Evolutionary conservation across 2,113 vertebrate genomes (phyloP).

Genomic region (Todiramphus saurophagus): DNA sequence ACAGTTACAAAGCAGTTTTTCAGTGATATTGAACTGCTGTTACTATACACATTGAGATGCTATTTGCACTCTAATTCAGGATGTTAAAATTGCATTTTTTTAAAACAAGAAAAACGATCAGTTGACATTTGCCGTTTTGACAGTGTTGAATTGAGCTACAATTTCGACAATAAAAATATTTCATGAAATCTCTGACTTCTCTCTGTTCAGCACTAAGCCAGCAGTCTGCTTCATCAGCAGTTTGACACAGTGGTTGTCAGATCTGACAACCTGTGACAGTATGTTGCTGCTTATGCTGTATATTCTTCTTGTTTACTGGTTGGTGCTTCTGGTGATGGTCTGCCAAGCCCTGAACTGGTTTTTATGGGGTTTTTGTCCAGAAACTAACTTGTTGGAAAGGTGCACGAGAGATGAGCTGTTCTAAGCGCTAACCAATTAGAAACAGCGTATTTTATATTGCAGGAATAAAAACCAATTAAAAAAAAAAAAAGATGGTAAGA

Average conservation of each 20-base stretch:
- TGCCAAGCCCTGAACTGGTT: background rate
- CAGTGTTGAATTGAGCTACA: background rate
- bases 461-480: background rate
- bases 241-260: background rate
- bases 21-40: background rate
- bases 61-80: background rate
- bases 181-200: background rate
- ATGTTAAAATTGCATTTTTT: background rate
- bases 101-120: background rate
- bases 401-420: background rate
- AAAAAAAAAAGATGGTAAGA: background rate
- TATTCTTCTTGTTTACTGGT: background rate
- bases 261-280: background rate
- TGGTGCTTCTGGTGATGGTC: background rate
- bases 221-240: background rate
- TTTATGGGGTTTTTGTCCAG: background rate
- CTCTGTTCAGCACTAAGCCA: background rate
- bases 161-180: background rate
- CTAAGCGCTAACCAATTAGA: background rate
- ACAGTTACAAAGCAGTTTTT: background rate
- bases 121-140: background rate
- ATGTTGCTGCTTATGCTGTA: background rate
- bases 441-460: background rate
- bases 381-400: background rate
- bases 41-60: background rate